phyloP scores from a whole-genome alignment of 2,888 invertebrate genomes.

The Agonopterix alstromeriana region DNA sequence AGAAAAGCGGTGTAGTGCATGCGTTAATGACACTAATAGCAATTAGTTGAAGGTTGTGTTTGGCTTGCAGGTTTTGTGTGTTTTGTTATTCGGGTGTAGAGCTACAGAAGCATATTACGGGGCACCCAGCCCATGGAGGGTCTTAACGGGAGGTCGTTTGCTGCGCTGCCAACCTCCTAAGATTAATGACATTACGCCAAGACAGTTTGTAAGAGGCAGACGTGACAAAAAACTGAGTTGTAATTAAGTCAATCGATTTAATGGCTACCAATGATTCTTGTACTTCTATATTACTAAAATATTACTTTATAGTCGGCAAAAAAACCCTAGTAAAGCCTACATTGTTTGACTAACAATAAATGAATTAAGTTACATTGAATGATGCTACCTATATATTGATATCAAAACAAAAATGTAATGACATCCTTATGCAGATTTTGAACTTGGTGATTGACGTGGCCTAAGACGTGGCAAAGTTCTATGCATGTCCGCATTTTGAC shows the following conservation, averaged over 20 bases:
- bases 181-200: conserved; percentile 71
- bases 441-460: too few species aligned
- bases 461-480: too few species aligned
- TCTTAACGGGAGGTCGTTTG: conserved; percentile 73
- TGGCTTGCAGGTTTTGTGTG: conserved; percentile 48
- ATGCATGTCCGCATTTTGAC: too few species aligned
- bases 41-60: conserved; percentile 63
- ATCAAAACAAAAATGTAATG: too few species aligned
- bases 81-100: conserved; percentile 53
- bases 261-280: conserved; percentile 13
- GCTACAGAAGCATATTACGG: conserved; percentile 61
- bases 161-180: conserved; percentile 68
- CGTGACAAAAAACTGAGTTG: conserved; percentile 57
- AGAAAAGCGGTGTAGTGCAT: conserved; percentile 29
- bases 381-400: too few species aligned
- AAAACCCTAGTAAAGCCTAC: too few species aligned
- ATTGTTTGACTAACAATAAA: too few species aligned
- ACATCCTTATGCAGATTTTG: too few species aligned
- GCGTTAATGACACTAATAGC: conserved; percentile 62
- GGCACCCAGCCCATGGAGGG: conserved; percentile 63
- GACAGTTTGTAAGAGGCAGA: conserved; percentile 64
- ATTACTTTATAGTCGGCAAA: too few species aligned
- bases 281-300: neutral
- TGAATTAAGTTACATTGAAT: too few species aligned
- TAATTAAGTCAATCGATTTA: conserved; percentile 50